Base-by-base conservation (phyloP, 2,888 invertebrate species). In the Galerucella nymphaeae region DNA sequence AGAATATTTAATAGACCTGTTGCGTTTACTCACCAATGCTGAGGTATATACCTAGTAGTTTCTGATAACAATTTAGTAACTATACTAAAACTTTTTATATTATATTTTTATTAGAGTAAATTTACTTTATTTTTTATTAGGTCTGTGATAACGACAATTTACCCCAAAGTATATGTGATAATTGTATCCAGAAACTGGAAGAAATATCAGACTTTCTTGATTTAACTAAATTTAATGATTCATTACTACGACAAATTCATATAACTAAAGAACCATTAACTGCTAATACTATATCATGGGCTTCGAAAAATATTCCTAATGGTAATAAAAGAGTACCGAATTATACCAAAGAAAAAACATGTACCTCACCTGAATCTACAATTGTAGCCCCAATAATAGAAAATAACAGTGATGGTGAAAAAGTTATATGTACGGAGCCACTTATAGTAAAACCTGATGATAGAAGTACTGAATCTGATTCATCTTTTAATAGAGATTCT, bases 141-240 rank as follows among this genome's bases (percentile, higher is more conserved):
- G 30, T 30, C 6, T 30, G 30, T 30, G 30, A 30, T 30, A 8
- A 30, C 11, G 62, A 62, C 18, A 42, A 42, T 11, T 16, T 62
- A 62, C 62, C 62, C 11, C 62, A 62, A 42, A 62, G 42, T 42
- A 62, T 62, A 18, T 62, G 62, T 42, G 14, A 62, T 11, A 3
- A 38, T n/a, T 62, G 62, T 18, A 41, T 62, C 0, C 9, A 16
- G 41, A 62, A 62, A 42, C 18, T 62, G 16, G 62, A 62, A 16
- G 30, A 30, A 62, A 41, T 62, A 62, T 41, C 62, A 18, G 41
- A 62, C 16, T 62, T 62, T 62, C 38, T 62, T 6, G 41, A n/a
- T 62, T 62, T 62, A 62, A 18, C 42, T 10, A 62, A 42, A 41
- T 41, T 41, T 11, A 62, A 62, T 30, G 41, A 62, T 18, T 16